These are phyloP conservation scores for Coleophora deauratella DNA, from an alignment of 2,888 invertebrate species.

Conservation along the genomic window DNA sequence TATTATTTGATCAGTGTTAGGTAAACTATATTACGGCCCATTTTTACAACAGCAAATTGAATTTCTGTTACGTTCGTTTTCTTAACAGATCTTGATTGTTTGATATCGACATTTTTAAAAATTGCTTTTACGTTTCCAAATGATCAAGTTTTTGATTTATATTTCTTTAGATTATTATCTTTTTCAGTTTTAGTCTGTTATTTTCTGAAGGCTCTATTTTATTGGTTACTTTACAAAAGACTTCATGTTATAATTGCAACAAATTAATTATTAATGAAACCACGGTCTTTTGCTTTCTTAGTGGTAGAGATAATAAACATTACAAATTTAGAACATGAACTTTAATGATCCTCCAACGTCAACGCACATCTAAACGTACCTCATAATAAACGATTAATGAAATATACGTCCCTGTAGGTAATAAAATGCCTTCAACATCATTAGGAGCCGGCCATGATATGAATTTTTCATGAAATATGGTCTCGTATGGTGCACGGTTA, in stretches of 20 bases:
- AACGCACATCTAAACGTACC: slow-evolving; percentile 14
- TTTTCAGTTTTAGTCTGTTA: too few species aligned
- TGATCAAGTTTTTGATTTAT: too few species aligned
- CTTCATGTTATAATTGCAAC: too few species aligned
- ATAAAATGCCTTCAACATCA: slow-evolving; percentile 65
- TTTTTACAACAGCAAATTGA: slow-evolving; percentile 66
- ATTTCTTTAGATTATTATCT: too few species aligned
- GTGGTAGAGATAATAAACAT: too few species aligned
- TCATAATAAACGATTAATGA: slow-evolving; percentile 57
- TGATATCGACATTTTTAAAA: slow-evolving; percentile 27
- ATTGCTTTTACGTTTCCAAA: too few species aligned
- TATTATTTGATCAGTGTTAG: slow-evolving; percentile 62
- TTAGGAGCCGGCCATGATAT: slow-evolving; percentile 58
- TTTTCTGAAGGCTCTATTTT: too few species aligned
- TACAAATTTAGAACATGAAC: neutral
- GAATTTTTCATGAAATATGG: slow-evolving; percentile 72
- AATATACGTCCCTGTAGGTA: slow-evolving; percentile 56
- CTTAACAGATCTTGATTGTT: slow-evolving; percentile 35
- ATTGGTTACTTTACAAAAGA: too few species aligned
- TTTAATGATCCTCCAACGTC: neutral
- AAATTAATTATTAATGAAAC: too few species aligned
- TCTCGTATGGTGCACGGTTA: slow-evolving; percentile 35
- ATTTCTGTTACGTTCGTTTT: slow-evolving; percentile 44
- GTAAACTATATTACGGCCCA: slow-evolving; percentile 65
- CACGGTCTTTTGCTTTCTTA: too few species aligned